These are phyloP conservation scores for Ammodramus savannarum DNA, from an alignment of 2,113 vertebrate genomes.

Conservation along the genomic window DNA sequence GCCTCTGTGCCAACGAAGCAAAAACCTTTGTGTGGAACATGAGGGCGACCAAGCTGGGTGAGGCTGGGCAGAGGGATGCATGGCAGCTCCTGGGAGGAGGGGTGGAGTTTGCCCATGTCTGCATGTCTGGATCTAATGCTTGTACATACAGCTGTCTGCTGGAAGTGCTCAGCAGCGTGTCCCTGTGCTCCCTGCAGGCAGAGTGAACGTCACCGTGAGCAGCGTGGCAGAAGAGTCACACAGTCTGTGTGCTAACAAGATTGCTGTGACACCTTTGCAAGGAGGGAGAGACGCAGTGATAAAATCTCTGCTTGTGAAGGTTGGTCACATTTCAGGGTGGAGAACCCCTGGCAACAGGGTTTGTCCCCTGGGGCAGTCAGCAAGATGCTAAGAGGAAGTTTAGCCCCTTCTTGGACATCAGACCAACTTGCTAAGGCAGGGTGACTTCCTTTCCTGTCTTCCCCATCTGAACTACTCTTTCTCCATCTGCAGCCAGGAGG, in stretches of 20 bases:
- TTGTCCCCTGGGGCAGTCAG: neutral
- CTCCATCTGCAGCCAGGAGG: slow-evolving; percentile 56
- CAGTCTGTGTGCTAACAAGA: slow-evolving; percentile 3
- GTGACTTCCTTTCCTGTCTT: neutral
- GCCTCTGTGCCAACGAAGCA: slow-evolving; percentile 74
- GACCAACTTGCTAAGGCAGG: neutral
- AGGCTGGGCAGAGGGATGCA: neutral
- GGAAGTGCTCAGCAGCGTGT: neutral
- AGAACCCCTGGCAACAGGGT: neutral
- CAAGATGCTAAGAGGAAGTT: neutral
- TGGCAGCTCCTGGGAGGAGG: neutral
- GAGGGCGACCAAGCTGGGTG: slow-evolving; percentile 71
- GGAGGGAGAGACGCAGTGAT: slow-evolving; percentile 49
- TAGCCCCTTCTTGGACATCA: neutral
- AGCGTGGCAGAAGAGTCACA: slow-evolving; percentile 25
- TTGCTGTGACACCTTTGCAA: slow-evolving; percentile 26
- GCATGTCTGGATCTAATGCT: neutral
- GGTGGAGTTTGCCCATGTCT: neutral
- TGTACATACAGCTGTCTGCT: neutral
- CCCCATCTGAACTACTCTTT: neutral
- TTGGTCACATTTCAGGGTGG: slow-evolving; percentile 6
- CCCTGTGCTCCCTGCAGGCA: slow-evolving; percentile 2
- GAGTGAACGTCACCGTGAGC: slow-evolving; percentile 39
- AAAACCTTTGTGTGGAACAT: slow-evolving; percentile 77
- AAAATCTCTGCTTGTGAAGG: slow-evolving; percentile 70